Conservation (phyloP, 2,113 vertebrate genomes). For the Orthonyx spaldingii region DNA sequence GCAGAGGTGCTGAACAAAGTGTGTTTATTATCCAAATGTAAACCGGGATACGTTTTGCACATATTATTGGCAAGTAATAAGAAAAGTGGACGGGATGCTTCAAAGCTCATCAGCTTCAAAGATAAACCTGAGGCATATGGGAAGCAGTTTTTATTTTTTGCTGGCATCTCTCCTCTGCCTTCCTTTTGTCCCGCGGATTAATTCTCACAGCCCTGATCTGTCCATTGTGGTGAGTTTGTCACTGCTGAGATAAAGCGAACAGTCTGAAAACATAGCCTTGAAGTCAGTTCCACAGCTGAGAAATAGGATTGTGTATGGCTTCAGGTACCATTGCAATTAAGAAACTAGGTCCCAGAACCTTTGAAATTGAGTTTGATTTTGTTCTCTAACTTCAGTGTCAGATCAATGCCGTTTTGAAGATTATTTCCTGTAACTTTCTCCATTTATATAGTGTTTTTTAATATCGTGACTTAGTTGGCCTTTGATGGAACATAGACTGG, state of each 20-base stretch:
- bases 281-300: neutral
- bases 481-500: neutral
- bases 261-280: neutral
- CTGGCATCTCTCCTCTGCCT: neutral
- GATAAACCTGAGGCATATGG: neutral
- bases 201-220: neutral
- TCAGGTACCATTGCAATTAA: neutral
- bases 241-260: fast-evolving
- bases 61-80: neutral
- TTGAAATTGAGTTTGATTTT: neutral
- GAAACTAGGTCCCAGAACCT: neutral
- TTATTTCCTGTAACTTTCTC: neutral
- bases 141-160: neutral
- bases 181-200: neutral
- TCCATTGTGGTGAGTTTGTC: neutral
- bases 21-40: neutral
- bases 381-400: neutral
- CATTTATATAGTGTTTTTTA: neutral
- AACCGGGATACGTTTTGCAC: neutral
- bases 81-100: neutral
- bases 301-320: neutral
- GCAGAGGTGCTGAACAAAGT: neutral
- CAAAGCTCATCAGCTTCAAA: constrained; percentile 10
- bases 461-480: neutral
- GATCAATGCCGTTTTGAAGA: neutral